phyloP scores from a whole-genome alignment of 2,888 invertebrate species.

The Siphlonurus alternatus region DNA sequence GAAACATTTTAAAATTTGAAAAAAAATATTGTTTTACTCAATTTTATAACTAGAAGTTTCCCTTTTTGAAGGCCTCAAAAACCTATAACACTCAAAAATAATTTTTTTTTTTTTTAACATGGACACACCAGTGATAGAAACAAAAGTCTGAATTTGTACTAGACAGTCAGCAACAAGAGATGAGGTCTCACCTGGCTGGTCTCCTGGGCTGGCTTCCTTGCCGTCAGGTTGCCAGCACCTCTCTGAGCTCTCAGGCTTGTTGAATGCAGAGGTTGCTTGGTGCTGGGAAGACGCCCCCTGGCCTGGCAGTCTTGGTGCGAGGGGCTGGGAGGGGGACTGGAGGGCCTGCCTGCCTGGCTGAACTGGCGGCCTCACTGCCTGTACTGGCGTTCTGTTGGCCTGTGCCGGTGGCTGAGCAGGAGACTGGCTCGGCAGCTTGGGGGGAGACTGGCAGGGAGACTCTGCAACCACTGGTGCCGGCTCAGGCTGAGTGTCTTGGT shows the following conservation, averaged over 20 bases:
- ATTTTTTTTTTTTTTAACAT: no score
- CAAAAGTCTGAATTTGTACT: no score
- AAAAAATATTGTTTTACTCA: no score
- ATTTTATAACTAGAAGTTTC: no score
- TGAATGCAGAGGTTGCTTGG: neutral
- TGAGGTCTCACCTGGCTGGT: neutral
- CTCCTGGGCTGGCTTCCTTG: neutral
- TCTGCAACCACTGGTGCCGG: slow-evolving; percentile 22
- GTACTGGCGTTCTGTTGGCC: slow-evolving; percentile 7
- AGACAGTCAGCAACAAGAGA: no score
- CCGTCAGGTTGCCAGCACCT: neutral
- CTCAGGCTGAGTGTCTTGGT: slow-evolving; percentile 52
- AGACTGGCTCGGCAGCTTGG: slow-evolving; percentile 1
- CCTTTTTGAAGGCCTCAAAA: no score
- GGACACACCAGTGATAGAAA: no score
- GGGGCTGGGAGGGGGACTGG: neutral
- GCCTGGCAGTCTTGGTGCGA: neutral
- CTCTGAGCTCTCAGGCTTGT: slow-evolving; percentile 30
- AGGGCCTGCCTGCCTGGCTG: slow-evolving; percentile 3
- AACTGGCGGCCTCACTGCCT: slow-evolving; percentile 6
- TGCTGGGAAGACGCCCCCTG: neutral
- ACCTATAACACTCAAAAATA: no score
- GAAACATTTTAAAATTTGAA: no score
- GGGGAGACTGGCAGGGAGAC: slow-evolving; percentile 10
- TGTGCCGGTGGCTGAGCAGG: slow-evolving; percentile 6